These are phyloP conservation scores for Pluvianellus socialis DNA, from an alignment of 2,113 vertebrate species.

Conservation along the genomic window DNA sequence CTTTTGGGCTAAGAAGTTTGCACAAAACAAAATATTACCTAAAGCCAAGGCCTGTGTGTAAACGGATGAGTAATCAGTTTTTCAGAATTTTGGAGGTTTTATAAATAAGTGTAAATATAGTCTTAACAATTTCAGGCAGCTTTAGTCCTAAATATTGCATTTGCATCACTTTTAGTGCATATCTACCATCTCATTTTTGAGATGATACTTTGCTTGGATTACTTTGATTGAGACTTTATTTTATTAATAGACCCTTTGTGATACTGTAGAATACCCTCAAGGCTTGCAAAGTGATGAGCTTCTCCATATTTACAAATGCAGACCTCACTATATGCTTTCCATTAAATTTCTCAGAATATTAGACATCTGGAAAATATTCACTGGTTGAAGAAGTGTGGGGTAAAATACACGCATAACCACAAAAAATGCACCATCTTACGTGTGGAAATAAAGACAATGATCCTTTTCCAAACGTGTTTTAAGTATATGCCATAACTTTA, in stretches of 20 bases:
- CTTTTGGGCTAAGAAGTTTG: background rate
- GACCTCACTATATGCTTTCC: background rate
- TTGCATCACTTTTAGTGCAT: background rate
- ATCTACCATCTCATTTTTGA: background rate
- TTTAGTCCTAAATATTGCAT: background rate
- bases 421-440: background rate
- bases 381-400: background rate
- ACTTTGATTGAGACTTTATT: background rate
- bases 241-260: background rate
- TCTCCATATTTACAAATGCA: background rate
- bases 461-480: background rate
- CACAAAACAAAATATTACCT: background rate
- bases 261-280: background rate
- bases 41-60: background rate
- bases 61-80: background rate
- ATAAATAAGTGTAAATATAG: background rate
- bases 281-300: background rate
- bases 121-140: background rate
- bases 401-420: background rate
- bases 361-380: slow-evolving; percentile 24
- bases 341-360: background rate
- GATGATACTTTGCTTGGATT: background rate
- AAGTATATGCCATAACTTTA: background rate
- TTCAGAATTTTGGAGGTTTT: background rate
- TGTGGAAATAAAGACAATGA: background rate